These are phyloP conservation scores for Parambassis ranga DNA, from an alignment of 2,797 vertebrate species.

Conservation along the genomic window DNA sequence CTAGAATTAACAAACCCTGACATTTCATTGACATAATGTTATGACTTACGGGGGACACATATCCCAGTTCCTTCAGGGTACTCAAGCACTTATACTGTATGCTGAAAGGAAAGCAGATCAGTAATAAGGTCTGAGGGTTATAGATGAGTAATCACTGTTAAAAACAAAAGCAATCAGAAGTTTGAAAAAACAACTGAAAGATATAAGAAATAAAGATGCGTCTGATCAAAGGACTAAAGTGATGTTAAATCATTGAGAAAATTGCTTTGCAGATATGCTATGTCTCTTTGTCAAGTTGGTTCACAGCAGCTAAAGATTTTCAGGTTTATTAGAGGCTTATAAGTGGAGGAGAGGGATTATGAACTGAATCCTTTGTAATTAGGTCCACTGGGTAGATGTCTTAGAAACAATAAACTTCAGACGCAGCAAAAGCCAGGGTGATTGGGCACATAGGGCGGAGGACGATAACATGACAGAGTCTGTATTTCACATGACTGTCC, in stretches of 20 bases:
- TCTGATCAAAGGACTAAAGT: conserved; percentile 7
- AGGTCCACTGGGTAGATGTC: conserved; percentile 71
- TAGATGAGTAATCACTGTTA: conserved; percentile 3
- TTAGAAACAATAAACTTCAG: conserved; percentile 57
- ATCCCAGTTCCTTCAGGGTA: conserved; percentile 19
- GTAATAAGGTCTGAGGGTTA: neutral
- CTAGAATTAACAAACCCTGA: conserved; percentile 59
- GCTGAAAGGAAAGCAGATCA: neutral
- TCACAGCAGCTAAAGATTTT: conserved; percentile 42
- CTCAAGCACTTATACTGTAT: conserved; percentile 15
- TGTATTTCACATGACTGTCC: conserved; percentile 24
- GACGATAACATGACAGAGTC: conserved; percentile 52
- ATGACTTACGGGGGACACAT: conserved; percentile 27
- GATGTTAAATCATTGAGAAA: conserved; percentile 8
- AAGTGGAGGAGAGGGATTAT: conserved; percentile 68
- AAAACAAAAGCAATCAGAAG: neutral
- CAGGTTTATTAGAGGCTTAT: conserved; percentile 61
- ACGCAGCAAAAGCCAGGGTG: conserved; percentile 52
- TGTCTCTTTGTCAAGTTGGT: conserved; percentile 46
- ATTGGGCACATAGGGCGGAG: conserved; percentile 22
- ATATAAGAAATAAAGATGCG: neutral
- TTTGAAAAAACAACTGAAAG: neutral
- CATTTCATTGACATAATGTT: conserved; percentile 51
- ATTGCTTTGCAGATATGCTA: conserved; percentile 11
- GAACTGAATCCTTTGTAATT: conserved; percentile 75